Evolutionary conservation across 2,888 invertebrate species (phyloP).

Genomic region (Rutpela maculata): DNA sequence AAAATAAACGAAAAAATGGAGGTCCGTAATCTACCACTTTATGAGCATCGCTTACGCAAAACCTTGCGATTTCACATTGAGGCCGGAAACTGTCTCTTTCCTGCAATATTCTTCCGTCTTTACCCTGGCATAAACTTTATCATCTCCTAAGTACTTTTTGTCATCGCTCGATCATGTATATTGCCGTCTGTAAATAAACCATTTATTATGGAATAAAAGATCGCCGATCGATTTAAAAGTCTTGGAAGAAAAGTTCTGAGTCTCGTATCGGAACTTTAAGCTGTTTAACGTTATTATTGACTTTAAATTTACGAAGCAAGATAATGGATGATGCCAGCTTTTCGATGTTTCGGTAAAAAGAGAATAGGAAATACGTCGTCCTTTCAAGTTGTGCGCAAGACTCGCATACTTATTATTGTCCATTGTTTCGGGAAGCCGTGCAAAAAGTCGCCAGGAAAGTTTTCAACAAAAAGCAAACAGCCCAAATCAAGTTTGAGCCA

Average conservation of each 20-base stretch:
- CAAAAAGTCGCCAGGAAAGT: constrained; percentile 26
- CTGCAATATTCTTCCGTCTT: background rate
- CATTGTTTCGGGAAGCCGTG: constrained; percentile 11
- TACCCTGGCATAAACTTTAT: background rate
- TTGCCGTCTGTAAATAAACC: constrained; percentile 26
- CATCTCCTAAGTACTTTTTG: constrained; percentile 14
- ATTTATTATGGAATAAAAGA: constrained; percentile 28
- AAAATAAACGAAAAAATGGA: no score
- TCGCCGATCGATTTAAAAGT: constrained; percentile 13
- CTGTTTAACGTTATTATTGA: constrained; percentile 69
- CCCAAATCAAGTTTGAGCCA: constrained; percentile 32
- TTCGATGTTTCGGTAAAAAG: constrained; percentile 18
- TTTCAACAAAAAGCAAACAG: constrained; percentile 28
- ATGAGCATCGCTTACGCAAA: no score
- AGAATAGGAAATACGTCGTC: constrained; percentile 52
- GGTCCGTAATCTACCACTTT: no score
- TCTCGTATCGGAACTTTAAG: constrained; percentile 62
- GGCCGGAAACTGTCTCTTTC: background rate
- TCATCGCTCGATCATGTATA: constrained; percentile 15
- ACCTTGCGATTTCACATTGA: background rate
- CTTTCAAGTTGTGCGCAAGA: constrained; percentile 53
- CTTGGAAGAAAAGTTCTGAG: constrained; percentile 36
- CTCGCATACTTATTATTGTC: constrained; percentile 34
- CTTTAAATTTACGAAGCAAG: constrained; percentile 69
- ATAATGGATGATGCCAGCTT: constrained; percentile 56